phyloP scores from a whole-genome alignment of 2,797 vertebrate genomes.

The Gymnoscopelus microlampas region DNA sequence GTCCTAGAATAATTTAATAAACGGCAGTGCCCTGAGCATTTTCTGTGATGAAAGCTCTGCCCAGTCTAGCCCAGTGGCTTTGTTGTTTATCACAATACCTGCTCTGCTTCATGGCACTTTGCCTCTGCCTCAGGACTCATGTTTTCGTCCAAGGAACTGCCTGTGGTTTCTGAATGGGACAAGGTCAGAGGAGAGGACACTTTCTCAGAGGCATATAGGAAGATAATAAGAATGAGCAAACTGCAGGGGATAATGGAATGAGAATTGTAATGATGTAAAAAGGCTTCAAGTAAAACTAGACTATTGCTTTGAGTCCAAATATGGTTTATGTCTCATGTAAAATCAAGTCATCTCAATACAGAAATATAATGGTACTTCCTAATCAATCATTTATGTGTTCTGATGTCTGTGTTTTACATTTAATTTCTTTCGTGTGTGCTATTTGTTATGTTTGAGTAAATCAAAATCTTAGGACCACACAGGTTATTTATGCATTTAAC shows the following conservation, averaged over 20 bases:
- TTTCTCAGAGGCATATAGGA: background rate
- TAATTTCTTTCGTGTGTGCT: background rate
- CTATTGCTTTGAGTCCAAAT: background rate
- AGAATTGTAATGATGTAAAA: background rate
- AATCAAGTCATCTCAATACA: background rate
- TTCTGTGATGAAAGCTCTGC: constrained; percentile 1
- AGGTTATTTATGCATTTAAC: background rate
- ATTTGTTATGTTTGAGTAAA: background rate
- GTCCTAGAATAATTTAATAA: constrained; percentile 18
- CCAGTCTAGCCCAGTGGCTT: constrained; percentile 3
- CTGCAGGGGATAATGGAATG: background rate
- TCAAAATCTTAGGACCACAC: background rate
- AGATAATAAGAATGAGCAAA: background rate
- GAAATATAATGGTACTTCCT: background rate
- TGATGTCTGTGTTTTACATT: background rate
- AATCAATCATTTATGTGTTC: background rate
- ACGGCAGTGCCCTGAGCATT: constrained; percentile 16
- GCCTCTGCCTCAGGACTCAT: constrained; percentile 18
- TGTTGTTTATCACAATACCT: background rate
- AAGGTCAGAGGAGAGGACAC: constrained; percentile 11
- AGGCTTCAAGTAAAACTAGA: background rate
- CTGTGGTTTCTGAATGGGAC: constrained; percentile 32
- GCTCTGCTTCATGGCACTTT: background rate
- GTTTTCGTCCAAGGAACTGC: constrained; percentile 23
- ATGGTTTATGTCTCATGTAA: background rate